A percentile compares a stretch with the other conserved stretches of the same genome.
Evolutionary conservation across 2,113 vertebrate species (phyloP).

Genomic region (Sinocyclocheilus anophthalmus): DNA sequence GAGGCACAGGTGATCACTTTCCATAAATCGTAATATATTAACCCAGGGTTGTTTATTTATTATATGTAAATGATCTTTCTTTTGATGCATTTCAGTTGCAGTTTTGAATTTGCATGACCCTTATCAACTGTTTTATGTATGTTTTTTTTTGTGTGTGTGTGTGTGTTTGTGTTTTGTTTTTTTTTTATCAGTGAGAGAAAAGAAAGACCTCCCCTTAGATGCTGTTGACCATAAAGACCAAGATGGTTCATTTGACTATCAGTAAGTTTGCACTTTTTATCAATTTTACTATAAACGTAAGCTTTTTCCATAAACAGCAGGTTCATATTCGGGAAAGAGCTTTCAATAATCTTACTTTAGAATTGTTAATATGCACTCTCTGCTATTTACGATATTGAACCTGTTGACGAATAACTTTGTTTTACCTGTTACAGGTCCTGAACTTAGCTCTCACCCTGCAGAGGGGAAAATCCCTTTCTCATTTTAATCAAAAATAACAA

Average conservation of each 20-base stretch:
- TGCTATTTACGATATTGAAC: neutral
- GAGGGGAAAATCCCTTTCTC: constrained; percentile 47
- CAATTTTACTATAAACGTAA: neutral
- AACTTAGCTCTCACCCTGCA: constrained; percentile 63
- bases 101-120: too few relatives aligned
- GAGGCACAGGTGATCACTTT: neutral
- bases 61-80: too few relatives aligned
- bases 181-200: constrained; percentile 84
- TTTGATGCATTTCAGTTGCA: too few relatives aligned
- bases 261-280: constrained; percentile 73
- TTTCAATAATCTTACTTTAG: neutral
- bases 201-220: constrained; percentile 91
- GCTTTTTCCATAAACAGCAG: too few relatives aligned
- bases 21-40: neutral
- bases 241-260: constrained; percentile 96
- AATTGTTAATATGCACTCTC: neutral
- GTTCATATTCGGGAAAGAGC: neutral
- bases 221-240: constrained; percentile 92
- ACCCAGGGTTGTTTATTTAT: neutral
- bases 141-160: too few relatives aligned
- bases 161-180: too few relatives aligned
- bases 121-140: too few relatives aligned
- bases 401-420: constrained; percentile 60
- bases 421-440: constrained; percentile 73
- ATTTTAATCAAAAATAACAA: constrained; percentile 58